These are phyloP conservation scores for Sinotaia quadrata DNA, from an alignment of 2,888 invertebrate genomes.

Conservation along the genomic window DNA sequence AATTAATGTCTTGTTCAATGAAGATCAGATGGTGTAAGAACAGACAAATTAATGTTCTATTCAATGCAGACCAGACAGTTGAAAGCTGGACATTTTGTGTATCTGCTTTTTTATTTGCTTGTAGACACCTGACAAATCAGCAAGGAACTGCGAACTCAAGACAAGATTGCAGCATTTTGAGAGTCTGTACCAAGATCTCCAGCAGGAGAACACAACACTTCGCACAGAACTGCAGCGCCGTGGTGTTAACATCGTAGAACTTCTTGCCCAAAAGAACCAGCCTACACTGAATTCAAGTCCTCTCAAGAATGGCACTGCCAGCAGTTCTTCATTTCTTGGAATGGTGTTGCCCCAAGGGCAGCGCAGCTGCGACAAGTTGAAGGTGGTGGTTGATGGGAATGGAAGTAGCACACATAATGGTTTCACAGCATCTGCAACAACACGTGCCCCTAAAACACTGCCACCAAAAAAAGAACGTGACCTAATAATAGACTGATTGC, in stretches of 20 bases:
- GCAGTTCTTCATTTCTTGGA: neutral
- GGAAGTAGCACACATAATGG: neutral
- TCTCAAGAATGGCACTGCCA: conserved; percentile 8
- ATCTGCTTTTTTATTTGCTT: conserved; percentile 27
- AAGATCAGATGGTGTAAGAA: too few relatives aligned
- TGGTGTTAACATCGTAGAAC: conserved; percentile 48
- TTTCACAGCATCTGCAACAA: neutral
- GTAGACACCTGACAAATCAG: conserved; percentile 43
- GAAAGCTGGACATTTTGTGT: neutral
- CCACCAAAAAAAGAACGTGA: conserved; percentile 35
- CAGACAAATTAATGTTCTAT: too few relatives aligned
- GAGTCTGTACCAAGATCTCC: conserved; percentile 53
- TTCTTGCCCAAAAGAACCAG: conserved; percentile 34
- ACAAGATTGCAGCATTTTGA: conserved; percentile 54
- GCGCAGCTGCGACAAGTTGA: conserved; percentile 3
- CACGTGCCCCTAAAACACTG: conserved; percentile 20
- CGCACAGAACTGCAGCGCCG: conserved; percentile 53
- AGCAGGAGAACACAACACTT: conserved; percentile 52
- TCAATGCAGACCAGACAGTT: too few relatives aligned
- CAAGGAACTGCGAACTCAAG: conserved; percentile 41
- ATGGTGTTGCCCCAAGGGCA: neutral
- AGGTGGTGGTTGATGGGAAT: neutral
- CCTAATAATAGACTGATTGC: conserved; percentile 23
- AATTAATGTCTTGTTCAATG: too few relatives aligned
- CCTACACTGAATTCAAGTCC: conserved; percentile 16